Percentiles rank a stretch among this genome's conserved stretches.
Evolutionary conservation across 2,113 vertebrate genomes (phyloP).

Genomic region (Cebidichthys violaceus): DNA sequence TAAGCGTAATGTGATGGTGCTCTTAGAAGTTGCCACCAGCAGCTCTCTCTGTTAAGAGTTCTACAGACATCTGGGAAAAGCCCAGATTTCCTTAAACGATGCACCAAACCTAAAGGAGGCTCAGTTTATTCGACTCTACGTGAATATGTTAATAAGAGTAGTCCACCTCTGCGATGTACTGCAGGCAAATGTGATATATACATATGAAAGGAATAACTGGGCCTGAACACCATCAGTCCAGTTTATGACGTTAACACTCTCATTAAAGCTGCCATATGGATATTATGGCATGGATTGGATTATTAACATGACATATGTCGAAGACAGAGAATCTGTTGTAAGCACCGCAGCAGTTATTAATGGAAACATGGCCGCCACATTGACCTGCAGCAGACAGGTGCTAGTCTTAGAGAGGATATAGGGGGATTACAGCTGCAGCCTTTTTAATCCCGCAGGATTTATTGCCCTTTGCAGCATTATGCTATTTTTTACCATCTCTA

Average conservation of each 20-base stretch:
- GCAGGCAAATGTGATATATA: not conserved
- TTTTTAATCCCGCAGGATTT: conserved; percentile 14
- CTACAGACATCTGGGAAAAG: too few species aligned
- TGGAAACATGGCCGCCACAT: not conserved
- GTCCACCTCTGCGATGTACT: too few species aligned
- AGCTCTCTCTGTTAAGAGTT: too few species aligned
- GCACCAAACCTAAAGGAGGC: too few species aligned
- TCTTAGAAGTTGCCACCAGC: too few species aligned
- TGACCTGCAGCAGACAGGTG: conserved; percentile 29
- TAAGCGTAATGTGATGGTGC: too few species aligned
- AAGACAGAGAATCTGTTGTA: not conserved
- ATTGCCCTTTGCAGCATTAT: not conserved
- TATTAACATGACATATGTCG: not conserved
- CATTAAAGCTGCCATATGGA: not conserved
- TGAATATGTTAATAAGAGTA: too few species aligned
- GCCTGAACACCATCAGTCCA: not conserved
- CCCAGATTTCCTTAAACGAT: too few species aligned
- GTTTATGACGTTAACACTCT: not conserved
- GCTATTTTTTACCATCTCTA: not conserved
- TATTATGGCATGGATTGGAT: not conserved
- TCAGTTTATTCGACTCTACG: too few species aligned
- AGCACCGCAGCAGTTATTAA: not conserved
- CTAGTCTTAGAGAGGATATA: conserved; percentile 10
- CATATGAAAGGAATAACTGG: not conserved
- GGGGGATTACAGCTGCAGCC: conserved; percentile 19